A percentile compares a stretch with the other conserved stretches of the same genome.
Conservation (phyloP, 2,888 invertebrate species). For the Plagiodera versicolora region DNA sequence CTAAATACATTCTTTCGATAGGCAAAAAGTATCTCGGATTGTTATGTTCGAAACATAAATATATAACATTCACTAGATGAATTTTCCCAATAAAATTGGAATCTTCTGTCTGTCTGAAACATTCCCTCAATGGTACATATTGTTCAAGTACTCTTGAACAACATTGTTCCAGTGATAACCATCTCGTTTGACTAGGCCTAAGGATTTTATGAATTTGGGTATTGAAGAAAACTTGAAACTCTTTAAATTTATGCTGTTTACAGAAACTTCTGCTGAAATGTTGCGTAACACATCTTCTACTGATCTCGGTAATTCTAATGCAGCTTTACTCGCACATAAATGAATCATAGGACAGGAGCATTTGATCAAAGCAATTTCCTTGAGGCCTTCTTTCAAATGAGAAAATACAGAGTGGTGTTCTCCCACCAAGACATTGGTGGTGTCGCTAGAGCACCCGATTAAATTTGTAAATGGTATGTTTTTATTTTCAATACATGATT, state of each 20-base stretch:
- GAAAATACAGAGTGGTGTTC: conserved; percentile 15
- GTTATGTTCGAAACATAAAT: no score
- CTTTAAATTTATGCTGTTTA: conserved; percentile 34
- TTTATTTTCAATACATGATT: no score
- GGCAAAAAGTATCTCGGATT: no score
- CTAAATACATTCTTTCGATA: no score
- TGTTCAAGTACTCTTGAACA: no score
- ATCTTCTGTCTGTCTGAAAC: no score
- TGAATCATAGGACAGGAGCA: conserved; percentile 47
- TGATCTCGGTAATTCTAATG: conserved; percentile 41
- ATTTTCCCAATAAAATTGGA: no score
- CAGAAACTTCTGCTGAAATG: conserved; percentile 35
- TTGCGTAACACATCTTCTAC: conserved; percentile 40
- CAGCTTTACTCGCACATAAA: conserved; percentile 44
- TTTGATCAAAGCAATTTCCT: conserved; percentile 40
- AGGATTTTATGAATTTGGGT: conserved; percentile 44
- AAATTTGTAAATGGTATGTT: conserved; percentile 16
- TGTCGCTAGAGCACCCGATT: conserved; percentile 18
- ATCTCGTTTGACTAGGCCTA: conserved; percentile 36
- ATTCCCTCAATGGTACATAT: conserved; percentile 45
- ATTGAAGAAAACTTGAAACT: conserved; percentile 45
- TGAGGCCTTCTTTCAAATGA: conserved; percentile 14
- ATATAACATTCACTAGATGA: no score
- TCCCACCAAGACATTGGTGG: conserved; percentile 24
- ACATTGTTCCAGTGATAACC: conserved; percentile 45